A percentile compares a stretch with the other conserved stretches of the same genome.
phyloP scores from a whole-genome alignment of 2,797 vertebrate species.

The Dermochelys coriacea region DNA sequence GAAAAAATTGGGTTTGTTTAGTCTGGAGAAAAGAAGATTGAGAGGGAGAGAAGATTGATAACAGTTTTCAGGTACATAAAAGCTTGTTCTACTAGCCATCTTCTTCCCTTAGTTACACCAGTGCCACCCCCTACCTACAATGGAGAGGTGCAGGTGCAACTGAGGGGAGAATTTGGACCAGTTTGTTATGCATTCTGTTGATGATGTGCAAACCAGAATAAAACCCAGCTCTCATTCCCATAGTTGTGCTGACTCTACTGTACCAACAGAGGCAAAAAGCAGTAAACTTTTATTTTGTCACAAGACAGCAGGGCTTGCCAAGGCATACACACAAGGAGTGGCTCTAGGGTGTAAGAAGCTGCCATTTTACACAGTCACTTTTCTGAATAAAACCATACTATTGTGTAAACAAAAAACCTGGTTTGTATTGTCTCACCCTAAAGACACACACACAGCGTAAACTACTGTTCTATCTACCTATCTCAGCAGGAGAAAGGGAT shows the following conservation, averaged over 20 bases:
- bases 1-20: too few relatives aligned
- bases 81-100: neutral
- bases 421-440: neutral
- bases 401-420: neutral
- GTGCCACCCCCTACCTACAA: neutral
- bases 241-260: neutral
- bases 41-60: too few relatives aligned
- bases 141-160: slow-evolving; percentile 10
- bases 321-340: neutral
- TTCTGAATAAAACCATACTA: neutral
- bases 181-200: neutral
- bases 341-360: neutral
- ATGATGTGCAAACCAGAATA: neutral
- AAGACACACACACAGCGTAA: neutral
- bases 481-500: neutral
- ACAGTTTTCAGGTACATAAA: too few relatives aligned
- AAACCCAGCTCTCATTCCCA: slow-evolving; percentile 18
- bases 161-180: neutral
- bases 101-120: neutral
- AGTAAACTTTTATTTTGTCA: neutral
- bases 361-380: neutral
- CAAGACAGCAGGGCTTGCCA: neutral
- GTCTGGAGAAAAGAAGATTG: too few relatives aligned
- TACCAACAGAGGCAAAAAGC: neutral
- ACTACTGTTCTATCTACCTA: fast-evolving